Conservation (phyloP, 2,888 invertebrate species). For the Magallana nippona region DNA sequence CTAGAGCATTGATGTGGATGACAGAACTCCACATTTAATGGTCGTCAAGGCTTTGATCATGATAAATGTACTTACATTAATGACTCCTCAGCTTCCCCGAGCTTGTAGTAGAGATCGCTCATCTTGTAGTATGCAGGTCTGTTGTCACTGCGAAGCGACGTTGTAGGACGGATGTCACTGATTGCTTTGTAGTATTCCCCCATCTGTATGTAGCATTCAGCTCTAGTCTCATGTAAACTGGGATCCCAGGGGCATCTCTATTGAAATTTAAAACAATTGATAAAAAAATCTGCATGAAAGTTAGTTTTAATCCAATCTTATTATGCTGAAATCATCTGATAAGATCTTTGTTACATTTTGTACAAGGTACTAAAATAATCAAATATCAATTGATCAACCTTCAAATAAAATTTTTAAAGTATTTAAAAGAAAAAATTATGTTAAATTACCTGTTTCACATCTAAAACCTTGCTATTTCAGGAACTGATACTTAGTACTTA, state of each 20-base stretch:
- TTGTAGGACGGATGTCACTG: slow-evolving; percentile 92
- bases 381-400: too few relatives aligned
- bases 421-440: too few relatives aligned
- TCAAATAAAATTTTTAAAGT: too few relatives aligned
- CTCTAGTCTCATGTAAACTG: slow-evolving; percentile 89
- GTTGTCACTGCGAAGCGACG: slow-evolving; percentile 94
- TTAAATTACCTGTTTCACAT: too few relatives aligned
- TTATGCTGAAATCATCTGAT: background rate
- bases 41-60: background rate
- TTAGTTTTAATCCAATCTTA: background rate
- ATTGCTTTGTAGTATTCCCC: slow-evolving; percentile 86
- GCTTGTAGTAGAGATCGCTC: slow-evolving; percentile 91
- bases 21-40: background rate
- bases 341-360: too few relatives aligned
- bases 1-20: too few relatives aligned
- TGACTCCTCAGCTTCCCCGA: slow-evolving; percentile 95
- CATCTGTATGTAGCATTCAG: slow-evolving; percentile 88
- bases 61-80: slow-evolving; percentile 84
- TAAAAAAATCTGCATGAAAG: background rate
- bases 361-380: too few relatives aligned
- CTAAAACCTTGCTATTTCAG: too few relatives aligned
- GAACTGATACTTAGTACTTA: too few relatives aligned
- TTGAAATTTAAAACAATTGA: slow-evolving; percentile 43
- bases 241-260: slow-evolving; percentile 93
- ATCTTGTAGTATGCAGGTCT: slow-evolving; percentile 91